Evolutionary conservation across 2,888 invertebrate species (phyloP).

Genomic region (Himalopsyche anomala): DNA sequence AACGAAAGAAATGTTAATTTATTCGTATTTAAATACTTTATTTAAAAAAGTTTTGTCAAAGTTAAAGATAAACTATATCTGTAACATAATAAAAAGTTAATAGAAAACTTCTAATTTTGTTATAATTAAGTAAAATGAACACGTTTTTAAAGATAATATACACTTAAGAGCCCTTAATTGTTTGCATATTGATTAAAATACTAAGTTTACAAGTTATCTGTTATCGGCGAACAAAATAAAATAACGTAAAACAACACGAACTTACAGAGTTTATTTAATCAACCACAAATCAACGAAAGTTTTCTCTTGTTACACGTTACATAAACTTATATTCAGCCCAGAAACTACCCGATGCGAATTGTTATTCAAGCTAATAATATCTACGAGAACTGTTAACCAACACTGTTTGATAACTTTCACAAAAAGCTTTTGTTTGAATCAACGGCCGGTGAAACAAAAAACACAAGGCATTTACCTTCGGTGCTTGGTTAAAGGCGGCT

Average conservation of each 20-base stretch:
- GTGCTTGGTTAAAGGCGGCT: neutral
- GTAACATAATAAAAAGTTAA: no score
- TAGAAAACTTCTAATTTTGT: no score
- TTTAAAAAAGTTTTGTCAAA: no score
- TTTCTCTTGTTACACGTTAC: neutral
- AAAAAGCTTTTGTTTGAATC: neutral
- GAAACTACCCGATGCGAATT: neutral
- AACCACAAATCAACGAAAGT: neutral
- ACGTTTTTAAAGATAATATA: no score
- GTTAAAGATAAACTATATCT: no score
- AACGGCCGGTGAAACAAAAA: neutral
- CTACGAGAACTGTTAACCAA: neutral
- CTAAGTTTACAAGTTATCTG: no score
- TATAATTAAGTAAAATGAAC: no score
- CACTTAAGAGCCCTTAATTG: no score
- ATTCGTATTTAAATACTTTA: no score
- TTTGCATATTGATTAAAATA: no score
- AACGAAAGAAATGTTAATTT: no score
- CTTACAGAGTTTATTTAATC: neutral
- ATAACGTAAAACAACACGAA: neutral
- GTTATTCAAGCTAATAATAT: conserved; percentile 5
- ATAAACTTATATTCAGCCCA: neutral
- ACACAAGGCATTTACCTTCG: neutral
- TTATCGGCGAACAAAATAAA: no score
- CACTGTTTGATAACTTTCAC: conserved; percentile 3